Evolutionary conservation across 2,888 invertebrate genomes (phyloP).

Genomic region (Deilephila porcellus): DNA sequence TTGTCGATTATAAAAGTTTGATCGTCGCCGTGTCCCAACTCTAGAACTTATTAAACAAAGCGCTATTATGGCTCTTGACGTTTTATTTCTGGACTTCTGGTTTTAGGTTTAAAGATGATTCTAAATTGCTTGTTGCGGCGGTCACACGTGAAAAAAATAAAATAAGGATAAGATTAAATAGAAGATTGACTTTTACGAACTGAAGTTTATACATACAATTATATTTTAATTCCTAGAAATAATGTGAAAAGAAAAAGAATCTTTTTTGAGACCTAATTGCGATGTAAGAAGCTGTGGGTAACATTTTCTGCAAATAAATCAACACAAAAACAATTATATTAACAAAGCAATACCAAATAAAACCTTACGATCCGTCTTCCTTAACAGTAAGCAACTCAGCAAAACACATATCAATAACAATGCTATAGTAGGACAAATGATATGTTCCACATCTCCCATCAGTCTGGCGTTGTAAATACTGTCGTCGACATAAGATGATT

Average conservation of each 20-base stretch:
- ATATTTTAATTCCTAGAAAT: no score
- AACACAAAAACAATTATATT: background rate
- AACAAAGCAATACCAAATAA: background rate
- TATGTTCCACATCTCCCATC: conserved; percentile 14
- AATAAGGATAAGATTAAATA: no score
- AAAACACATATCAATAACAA: background rate
- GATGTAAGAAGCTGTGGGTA: no score
- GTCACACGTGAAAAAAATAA: no score
- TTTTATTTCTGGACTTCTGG: background rate
- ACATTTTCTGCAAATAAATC: background rate
- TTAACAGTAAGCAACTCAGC: background rate
- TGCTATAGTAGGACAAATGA: conserved; percentile 18
- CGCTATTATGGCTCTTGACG: background rate
- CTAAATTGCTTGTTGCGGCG: no score
- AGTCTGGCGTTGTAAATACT: conserved; percentile 41
- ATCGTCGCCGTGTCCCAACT: background rate
- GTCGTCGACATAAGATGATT: conserved; percentile 56
- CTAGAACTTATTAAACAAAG: background rate
- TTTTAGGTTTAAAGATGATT: no score
- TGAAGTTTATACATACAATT: no score
- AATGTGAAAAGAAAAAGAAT: no score
- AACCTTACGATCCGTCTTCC: background rate
- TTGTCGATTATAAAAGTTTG: conserved; percentile 19
- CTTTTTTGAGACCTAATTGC: no score
- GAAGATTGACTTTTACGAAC: no score